These are phyloP conservation scores for Bolborhynchus lineola DNA, from an alignment of 2,113 vertebrate species.

Conservation along the genomic window DNA sequence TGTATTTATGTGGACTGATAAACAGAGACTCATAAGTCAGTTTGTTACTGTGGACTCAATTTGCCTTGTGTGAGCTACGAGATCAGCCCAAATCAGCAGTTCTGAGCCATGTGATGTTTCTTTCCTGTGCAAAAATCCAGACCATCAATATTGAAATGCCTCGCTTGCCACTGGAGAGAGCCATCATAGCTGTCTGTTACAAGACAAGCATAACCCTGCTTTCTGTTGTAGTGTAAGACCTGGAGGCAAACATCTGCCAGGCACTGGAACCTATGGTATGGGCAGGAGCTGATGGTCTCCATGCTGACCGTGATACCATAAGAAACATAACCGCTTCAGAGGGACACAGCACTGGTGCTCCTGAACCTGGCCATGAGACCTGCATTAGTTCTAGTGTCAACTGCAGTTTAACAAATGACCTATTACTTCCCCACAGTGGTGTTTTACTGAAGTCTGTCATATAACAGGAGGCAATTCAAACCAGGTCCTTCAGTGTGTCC, in stretches of 20 bases:
- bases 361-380: background rate
- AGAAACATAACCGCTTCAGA: fast-evolving
- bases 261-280: fast-evolving
- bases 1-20: background rate
- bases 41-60: background rate
- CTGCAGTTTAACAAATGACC: background rate
- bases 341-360: background rate
- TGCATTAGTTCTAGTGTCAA: background rate
- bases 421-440: fast-evolving
- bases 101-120: background rate
- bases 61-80: background rate
- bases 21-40: background rate
- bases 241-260: background rate
- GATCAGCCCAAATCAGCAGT: fast-evolving
- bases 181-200: background rate
- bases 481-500: background rate
- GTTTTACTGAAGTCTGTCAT: background rate
- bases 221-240: background rate
- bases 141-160: background rate
- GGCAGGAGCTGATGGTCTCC: background rate
- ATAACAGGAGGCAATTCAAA: background rate
- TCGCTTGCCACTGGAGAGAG: background rate
- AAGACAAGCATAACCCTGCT: background rate
- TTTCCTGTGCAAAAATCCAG: background rate
- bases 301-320: fast-evolving